These are phyloP conservation scores for Circaetus gallicus DNA, from an alignment of 2,113 vertebrate genomes.

Conservation along the genomic window DNA sequence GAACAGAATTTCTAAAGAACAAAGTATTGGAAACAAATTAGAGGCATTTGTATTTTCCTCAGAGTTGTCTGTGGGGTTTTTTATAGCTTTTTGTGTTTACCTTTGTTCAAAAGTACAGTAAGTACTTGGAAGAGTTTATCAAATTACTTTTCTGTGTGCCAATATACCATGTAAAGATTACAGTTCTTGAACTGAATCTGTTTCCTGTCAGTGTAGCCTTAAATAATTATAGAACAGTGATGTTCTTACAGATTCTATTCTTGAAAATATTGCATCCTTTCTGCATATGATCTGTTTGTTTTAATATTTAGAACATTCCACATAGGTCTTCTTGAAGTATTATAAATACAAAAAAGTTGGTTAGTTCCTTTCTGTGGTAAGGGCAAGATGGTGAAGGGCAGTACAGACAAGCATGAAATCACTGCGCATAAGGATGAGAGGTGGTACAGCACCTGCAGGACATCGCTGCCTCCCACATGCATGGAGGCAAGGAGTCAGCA, in stretches of 20 bases:
- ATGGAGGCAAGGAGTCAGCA: not conserved
- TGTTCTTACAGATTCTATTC: slow-evolving; percentile 12
- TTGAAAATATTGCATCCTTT: slow-evolving; percentile 4
- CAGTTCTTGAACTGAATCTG: not conserved
- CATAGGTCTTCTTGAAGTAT: not conserved
- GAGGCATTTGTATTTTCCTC: not conserved
- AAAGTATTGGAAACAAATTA: not conserved
- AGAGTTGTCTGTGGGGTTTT: not conserved
- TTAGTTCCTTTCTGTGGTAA: not conserved
- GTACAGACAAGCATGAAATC: not conserved
- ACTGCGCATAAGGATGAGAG: not conserved
- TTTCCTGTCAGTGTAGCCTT: slow-evolving; percentile 15
- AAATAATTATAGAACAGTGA: slow-evolving; percentile 20
- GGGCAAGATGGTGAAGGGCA: not conserved
- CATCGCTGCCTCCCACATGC: accelerated
- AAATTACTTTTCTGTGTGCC: slow-evolving; percentile 14
- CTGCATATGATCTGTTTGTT: not conserved
- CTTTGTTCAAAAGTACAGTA: slow-evolving; percentile 13
- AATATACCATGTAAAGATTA: not conserved
- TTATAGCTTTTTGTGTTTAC: not conserved
- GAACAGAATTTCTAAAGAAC: not conserved
- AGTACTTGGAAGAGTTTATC: not conserved
- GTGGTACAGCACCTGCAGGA: not conserved
- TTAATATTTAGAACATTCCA: not conserved
- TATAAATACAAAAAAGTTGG: not conserved